A percentile compares a stretch with the other conserved stretches of the same genome.
These are phyloP conservation scores for Kryptolebias marmoratus DNA, from an alignment of 2,113 vertebrate species.

Conservation along the genomic window DNA sequence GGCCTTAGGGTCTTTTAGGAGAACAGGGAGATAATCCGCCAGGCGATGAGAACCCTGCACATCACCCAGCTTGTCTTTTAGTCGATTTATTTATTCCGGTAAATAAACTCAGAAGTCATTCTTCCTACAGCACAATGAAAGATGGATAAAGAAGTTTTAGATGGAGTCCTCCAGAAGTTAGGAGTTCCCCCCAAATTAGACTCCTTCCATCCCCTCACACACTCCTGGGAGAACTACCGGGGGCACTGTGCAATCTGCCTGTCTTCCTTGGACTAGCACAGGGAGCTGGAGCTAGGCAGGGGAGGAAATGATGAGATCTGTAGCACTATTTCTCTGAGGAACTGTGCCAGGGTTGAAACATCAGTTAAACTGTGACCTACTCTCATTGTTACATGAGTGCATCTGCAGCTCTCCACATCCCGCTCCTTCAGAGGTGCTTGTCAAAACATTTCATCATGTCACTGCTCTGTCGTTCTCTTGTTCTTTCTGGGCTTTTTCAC, in stretches of 20 bases:
- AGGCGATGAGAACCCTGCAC: slow-evolving; percentile 3
- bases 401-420: slow-evolving; percentile 40
- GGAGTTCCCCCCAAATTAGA: slow-evolving; percentile 27
- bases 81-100: slow-evolving; percentile 25
- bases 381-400: slow-evolving; percentile 61
- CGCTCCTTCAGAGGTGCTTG: slow-evolving; percentile 55
- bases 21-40: slow-evolving; percentile 2
- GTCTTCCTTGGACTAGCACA: slow-evolving; percentile 31
- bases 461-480: slow-evolving; percentile 34
- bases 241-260: slow-evolving; percentile 63
- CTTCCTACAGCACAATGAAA: slow-evolving; percentile 42
- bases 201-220: slow-evolving; percentile 45
- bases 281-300: slow-evolving; percentile 32
- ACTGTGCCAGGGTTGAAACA: slow-evolving; percentile 64
- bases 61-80: slow-evolving; percentile 1
- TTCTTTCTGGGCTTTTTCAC: slow-evolving; percentile 21
- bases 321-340: slow-evolving; percentile 62
- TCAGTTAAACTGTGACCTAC: slow-evolving; percentile 70
- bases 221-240: slow-evolving; percentile 37
- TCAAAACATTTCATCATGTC: slow-evolving; percentile 61
- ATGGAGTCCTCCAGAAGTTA: slow-evolving; percentile 28
- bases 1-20: slow-evolving; percentile 68
- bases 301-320: slow-evolving; percentile 58
- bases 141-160: slow-evolving; percentile 49
- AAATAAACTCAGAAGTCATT: slow-evolving; percentile 27